phyloP scores from a whole-genome alignment of 2,113 vertebrate genomes.

The Thunnus thynnus region DNA sequence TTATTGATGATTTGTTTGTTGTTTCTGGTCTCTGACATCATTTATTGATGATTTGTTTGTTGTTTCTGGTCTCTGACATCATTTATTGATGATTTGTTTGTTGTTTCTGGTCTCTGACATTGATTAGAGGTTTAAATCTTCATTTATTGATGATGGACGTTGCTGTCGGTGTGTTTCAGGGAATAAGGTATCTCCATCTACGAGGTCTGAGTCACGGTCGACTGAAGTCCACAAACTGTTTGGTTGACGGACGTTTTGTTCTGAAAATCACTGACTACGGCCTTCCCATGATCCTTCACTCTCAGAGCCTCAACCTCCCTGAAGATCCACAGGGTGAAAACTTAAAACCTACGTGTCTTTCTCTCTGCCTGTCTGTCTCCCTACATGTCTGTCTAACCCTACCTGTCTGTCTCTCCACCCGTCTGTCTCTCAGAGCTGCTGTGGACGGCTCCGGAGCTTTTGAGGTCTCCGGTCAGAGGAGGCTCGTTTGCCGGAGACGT shows the following conservation, averaged over 20 bases:
- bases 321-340: conserved; percentile 71
- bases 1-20: too few relatives aligned
- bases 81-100: too few relatives aligned
- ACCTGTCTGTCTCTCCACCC: background rate
- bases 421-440: conserved; percentile 43
- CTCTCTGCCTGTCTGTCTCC: background rate
- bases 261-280: conserved; percentile 92
- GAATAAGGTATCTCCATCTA: conserved; percentile 90
- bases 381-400: background rate
- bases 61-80: too few relatives aligned
- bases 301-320: conserved; percentile 73
- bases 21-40: too few relatives aligned
- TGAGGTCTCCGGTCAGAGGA: conserved; percentile 58
- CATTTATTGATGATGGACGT: background rate
- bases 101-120: too few relatives aligned
- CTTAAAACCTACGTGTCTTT: background rate
- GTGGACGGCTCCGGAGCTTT: conserved; percentile 77
- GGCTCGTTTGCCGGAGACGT: conserved; percentile 87
- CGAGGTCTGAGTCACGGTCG: conserved; percentile 88
- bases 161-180: conserved; percentile 71
- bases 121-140: too few relatives aligned
- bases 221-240: conserved; percentile 92
- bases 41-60: too few relatives aligned
- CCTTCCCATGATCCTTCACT: conserved; percentile 85
- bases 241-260: conserved; percentile 92